Base-by-base conservation (phyloP, 2,797 vertebrate species). In the Ceyx erithaca region DNA sequence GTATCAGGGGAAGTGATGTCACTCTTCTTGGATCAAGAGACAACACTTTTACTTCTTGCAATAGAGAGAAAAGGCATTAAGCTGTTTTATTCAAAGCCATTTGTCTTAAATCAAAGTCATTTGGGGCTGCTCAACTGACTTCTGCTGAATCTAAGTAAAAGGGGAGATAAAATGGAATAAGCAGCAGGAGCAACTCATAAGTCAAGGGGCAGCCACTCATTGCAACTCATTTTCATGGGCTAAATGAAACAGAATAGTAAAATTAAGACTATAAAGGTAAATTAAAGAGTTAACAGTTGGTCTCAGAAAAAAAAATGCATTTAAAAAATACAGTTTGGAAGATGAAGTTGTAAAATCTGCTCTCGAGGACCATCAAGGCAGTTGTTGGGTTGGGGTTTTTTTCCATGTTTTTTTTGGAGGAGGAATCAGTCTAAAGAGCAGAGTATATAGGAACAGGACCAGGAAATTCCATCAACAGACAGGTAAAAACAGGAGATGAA, bases 281-380 rank as follows among this genome's bases (percentile, higher is more conserved):
- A 71, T 35, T 3, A 28, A 86, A 49, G 66, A 67, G 33, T 77
- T 76, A 88, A 61, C 16, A 57, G 12, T 10, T 10, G 4, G 19
- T 87, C 16, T 89, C 40, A 54, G 37, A 75, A 90, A 95, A 92
- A 80, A 40, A 95, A 92, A 80, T 21, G n/a, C 5, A 30, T 54
- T 61, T 86, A 68, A 35, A 58, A 64, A 83, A 79, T 63, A 35
- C 20, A 54, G 59, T 86, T 81, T 77, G 28, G n/a, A 86, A 92
- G 30, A 79, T 61, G 61, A 88, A 80, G 23, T 57, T 17, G 33
- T 85, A 80, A 91, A 93, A 57, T 40, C 71, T 76, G 40, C 14
- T 70, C 16, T 80, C 73, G 54, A 93, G 58, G 77, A 82, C 26
- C 14, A 77, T 23, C 40, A 71, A 71, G 31, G 21, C 40, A 87